These are phyloP conservation scores for Tenthredo scrophulariae DNA, from an alignment of 2,888 invertebrate genomes.

Conservation along the genomic window DNA sequence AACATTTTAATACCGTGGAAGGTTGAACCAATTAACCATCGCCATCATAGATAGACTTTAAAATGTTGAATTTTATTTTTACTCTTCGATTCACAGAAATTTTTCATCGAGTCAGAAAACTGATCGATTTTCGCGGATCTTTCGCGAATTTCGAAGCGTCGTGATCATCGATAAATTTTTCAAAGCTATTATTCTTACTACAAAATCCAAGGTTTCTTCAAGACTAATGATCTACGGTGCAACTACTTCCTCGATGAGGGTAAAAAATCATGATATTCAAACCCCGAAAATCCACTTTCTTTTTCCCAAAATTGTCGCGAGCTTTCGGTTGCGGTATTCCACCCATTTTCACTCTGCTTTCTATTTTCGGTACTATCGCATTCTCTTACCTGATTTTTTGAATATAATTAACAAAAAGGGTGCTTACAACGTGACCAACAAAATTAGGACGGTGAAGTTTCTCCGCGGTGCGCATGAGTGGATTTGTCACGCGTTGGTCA, in stretches of 20 bases:
- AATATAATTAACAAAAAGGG: background rate
- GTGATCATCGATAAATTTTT: no score
- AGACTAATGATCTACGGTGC: background rate
- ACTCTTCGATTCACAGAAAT: background rate
- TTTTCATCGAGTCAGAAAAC: background rate
- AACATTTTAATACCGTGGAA: slow-evolving; percentile 38
- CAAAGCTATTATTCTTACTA: background rate
- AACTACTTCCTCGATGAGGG: background rate
- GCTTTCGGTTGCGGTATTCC: background rate
- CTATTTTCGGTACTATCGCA: background rate
- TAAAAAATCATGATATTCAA: background rate
- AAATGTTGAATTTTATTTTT: background rate
- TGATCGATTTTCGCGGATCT: background rate
- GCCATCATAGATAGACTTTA: background rate
- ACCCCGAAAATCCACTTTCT: background rate
- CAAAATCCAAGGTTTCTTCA: background rate
- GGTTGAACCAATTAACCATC: slow-evolving; percentile 31
- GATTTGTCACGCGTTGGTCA: slow-evolving; percentile 48
- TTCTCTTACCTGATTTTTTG: slow-evolving; percentile 10
- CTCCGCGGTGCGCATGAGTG: slow-evolving; percentile 44
- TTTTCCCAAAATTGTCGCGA: background rate
- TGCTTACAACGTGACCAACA: background rate
- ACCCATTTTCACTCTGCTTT: background rate
- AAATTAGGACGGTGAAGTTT: slow-evolving; percentile 17
- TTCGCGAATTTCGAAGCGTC: background rate